Percentiles rank a stretch among this genome's conserved stretches.
These are phyloP conservation scores for Halcyon smyrnensis DNA, from an alignment of 2,797 vertebrate genomes.

Conservation along the genomic window DNA sequence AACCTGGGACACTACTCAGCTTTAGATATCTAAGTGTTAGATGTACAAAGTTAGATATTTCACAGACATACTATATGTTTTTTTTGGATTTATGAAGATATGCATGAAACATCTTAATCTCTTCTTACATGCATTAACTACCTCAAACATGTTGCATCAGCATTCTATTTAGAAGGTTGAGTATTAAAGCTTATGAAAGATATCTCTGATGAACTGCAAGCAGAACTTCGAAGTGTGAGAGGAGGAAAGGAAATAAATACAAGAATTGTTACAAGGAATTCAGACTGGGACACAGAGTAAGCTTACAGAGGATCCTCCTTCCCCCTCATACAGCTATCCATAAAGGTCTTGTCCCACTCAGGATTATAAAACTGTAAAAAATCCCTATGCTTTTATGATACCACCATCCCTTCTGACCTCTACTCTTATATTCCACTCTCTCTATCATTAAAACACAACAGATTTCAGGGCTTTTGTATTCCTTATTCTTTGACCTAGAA, in stretches of 20 bases:
- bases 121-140: not conserved
- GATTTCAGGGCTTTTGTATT: not conserved
- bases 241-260: not conserved
- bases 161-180: not conserved
- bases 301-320: not conserved
- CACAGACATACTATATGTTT: not conserved
- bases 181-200: not conserved
- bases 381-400: not conserved
- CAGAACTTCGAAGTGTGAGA: not conserved
- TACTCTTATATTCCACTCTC: not conserved
- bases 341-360: not conserved
- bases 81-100: not conserved
- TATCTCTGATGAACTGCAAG: not conserved
- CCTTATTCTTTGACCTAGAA: not conserved
- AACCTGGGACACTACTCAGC: too few relatives aligned
- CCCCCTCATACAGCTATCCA: not conserved
- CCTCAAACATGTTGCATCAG: not conserved
- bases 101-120: not conserved
- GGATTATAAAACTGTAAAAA: not conserved
- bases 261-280: not conserved
- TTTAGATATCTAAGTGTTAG: not conserved
- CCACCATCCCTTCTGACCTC: not conserved
- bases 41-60: not conserved
- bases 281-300: not conserved
- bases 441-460: not conserved